Percentiles rank a stretch among this genome's conserved stretches.
Conservation (phyloP, 2,113 vertebrate genomes). For the Toxotes jaculatrix region DNA sequence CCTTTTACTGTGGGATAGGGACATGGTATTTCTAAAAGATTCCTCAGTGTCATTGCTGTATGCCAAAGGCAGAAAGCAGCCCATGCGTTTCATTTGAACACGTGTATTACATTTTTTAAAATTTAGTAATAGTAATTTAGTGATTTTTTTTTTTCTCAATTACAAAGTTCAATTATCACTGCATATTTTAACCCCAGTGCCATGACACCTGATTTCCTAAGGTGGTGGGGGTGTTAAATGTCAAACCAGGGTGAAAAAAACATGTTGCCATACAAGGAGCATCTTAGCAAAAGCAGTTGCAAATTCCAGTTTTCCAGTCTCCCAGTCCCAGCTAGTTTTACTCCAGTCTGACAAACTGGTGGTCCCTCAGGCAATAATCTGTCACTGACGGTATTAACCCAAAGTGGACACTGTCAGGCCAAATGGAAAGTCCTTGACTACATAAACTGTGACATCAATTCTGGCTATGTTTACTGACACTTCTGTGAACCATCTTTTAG, state of each 20-base stretch:
- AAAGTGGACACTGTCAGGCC: slow-evolving; percentile 30
- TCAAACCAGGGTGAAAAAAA: not conserved
- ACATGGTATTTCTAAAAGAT: slow-evolving; percentile 7
- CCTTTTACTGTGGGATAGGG: slow-evolving; percentile 5
- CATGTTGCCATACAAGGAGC: not conserved
- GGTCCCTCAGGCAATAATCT: slow-evolving; percentile 30
- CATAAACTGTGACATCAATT: slow-evolving; percentile 44
- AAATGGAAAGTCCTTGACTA: slow-evolving; percentile 45
- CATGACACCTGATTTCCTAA: not conserved
- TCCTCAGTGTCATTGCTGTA: not conserved
- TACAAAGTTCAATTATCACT: too few species aligned
- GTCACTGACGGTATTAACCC: slow-evolving; percentile 35
- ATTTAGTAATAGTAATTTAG: not conserved
- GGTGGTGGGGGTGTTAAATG: not conserved
- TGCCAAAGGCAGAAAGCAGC: not conserved
- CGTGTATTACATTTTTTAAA: not conserved
- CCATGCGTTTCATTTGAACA: not conserved
- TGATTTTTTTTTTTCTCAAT: too few species aligned
- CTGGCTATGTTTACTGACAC: slow-evolving; percentile 30
- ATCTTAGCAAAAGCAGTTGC: not conserved
- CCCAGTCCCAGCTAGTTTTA: slow-evolving; percentile 17
- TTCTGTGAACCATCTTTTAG: slow-evolving; percentile 37
- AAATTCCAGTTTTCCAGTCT: slow-evolving; percentile 18
- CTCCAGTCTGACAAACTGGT: slow-evolving; percentile 14
- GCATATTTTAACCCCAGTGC: not conserved